Evolutionary conservation across 2,888 invertebrate genomes (phyloP).

Genomic region (Ichneumoninae sp.): DNA sequence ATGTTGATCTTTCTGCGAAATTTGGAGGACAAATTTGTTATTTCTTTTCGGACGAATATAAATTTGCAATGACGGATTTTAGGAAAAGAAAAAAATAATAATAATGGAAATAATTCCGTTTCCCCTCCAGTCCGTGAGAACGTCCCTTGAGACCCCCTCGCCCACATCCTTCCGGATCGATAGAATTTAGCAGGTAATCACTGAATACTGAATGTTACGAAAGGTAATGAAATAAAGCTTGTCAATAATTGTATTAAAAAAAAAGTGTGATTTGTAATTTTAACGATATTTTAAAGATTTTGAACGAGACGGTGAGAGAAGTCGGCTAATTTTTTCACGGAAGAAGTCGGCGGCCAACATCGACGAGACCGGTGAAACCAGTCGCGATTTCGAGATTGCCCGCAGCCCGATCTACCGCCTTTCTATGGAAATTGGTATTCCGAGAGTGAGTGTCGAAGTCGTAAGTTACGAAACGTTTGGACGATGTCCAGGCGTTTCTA

Average conservation of each 20-base stretch:
- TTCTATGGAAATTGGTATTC: conserved; percentile 61
- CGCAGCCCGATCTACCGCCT: conserved; percentile 27
- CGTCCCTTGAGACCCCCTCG: conserved; percentile 36
- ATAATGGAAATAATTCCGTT: background rate
- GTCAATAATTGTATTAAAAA: conserved; percentile 80
- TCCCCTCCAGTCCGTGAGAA: conserved; percentile 4
- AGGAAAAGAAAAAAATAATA: conserved; percentile 3
- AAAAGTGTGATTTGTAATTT: background rate
- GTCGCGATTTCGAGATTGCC: conserved; percentile 25
- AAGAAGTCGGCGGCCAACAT: background rate
- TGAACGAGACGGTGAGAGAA: background rate
- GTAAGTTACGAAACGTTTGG: conserved; percentile 51
- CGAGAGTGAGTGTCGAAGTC: background rate
- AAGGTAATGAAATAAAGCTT: conserved; percentile 81
- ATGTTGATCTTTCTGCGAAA: background rate
- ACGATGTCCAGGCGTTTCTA: conserved; percentile 1
- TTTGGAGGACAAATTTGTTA: conserved; percentile 20
- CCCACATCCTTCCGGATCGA: conserved; percentile 71
- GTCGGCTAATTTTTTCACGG: conserved; percentile 26
- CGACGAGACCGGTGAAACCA: conserved; percentile 41
- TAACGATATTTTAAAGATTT: conserved; percentile 10
- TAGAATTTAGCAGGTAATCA: conserved; percentile 79
- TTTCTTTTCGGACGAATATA: conserved; percentile 9
- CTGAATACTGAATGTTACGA: conserved; percentile 80
- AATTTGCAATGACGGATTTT: conserved; percentile 8